Evolutionary conservation across 2,888 invertebrate genomes (phyloP).

Genomic region (Ectemnius continuus): DNA sequence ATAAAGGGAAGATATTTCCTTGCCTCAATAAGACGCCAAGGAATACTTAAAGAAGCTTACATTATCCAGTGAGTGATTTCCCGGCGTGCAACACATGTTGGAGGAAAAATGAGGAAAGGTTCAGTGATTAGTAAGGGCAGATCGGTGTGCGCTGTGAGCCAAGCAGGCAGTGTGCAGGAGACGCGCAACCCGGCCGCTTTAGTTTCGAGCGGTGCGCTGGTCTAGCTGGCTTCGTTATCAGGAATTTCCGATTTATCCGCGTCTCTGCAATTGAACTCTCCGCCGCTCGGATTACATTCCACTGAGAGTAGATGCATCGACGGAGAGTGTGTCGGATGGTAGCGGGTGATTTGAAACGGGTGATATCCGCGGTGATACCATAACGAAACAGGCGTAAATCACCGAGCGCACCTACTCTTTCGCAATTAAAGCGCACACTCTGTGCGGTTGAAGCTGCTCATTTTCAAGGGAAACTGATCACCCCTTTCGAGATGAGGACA

Average conservation of each 20-base stretch:
- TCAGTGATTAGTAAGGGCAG: no score
- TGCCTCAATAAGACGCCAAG: no score
- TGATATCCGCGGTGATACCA: constrained; percentile 52
- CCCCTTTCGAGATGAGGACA: constrained; percentile 7
- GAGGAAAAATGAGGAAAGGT: no score
- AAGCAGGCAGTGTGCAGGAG: no score
- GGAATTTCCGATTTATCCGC: constrained; percentile 19
- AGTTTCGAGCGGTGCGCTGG: no score
- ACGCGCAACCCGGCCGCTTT: no score
- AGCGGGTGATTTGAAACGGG: constrained; percentile 53
- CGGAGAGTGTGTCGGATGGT: constrained; percentile 26
- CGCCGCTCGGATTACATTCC: constrained; percentile 33
- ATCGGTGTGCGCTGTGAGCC: no score
- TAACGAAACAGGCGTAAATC: constrained; percentile 58
- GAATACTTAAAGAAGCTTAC: no score
- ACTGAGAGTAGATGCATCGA: not conserved
- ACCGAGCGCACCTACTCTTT: constrained; percentile 50
- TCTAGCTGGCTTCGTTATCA: no score
- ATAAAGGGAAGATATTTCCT: no score
- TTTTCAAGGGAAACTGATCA: constrained; percentile 57
- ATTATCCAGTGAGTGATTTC: no score
- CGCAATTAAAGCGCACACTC: constrained; percentile 58
- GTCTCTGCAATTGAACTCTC: constrained; percentile 16
- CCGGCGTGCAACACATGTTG: no score
- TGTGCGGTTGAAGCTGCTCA: constrained; percentile 26